Evolutionary conservation across 2,797 vertebrate species (phyloP).

Genomic region (Sebastolobus alascanus): DNA sequence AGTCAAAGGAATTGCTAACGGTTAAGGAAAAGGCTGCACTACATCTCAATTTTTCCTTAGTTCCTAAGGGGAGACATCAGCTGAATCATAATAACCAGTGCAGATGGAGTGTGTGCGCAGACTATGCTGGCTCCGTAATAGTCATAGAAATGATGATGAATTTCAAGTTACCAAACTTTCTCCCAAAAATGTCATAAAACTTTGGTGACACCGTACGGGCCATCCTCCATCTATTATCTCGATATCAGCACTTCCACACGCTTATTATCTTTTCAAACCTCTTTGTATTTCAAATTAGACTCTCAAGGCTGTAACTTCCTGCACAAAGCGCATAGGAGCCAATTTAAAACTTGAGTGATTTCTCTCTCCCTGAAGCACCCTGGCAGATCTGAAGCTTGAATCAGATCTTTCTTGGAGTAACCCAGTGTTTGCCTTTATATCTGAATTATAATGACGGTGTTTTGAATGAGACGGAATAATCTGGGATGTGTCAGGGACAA

Average conservation of each 20-base stretch:
- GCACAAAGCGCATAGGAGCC: slow-evolving; percentile 52
- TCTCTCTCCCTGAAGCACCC: slow-evolving; percentile 50
- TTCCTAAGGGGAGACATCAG: neutral
- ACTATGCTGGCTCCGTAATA: neutral
- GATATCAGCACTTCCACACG: slow-evolving; percentile 40
- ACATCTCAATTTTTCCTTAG: neutral
- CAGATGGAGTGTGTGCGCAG: neutral
- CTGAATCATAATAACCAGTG: neutral
- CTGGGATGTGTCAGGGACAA: slow-evolving; percentile 16
- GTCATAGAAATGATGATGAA: neutral
- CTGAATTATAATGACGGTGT: slow-evolving; percentile 37
- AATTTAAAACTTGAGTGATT: slow-evolving; percentile 72
- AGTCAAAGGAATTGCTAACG: neutral
- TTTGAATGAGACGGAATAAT: slow-evolving; percentile 52
- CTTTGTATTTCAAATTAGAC: slow-evolving; percentile 68
- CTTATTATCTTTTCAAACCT: slow-evolving; percentile 61
- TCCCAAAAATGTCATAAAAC: slow-evolving; percentile 29
- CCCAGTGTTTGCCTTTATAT: slow-evolving; percentile 40
- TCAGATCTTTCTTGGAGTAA: slow-evolving; percentile 54
- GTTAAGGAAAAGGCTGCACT: neutral
- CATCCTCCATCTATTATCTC: slow-evolving; percentile 45
- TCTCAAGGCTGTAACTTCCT: slow-evolving; percentile 42
- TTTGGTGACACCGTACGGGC: slow-evolving; percentile 22
- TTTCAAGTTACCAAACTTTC: slow-evolving; percentile 49
- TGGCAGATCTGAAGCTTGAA: slow-evolving; percentile 40